phyloP scores from a whole-genome alignment of 2,888 invertebrate species.

The Acutogordius australiensis region DNA sequence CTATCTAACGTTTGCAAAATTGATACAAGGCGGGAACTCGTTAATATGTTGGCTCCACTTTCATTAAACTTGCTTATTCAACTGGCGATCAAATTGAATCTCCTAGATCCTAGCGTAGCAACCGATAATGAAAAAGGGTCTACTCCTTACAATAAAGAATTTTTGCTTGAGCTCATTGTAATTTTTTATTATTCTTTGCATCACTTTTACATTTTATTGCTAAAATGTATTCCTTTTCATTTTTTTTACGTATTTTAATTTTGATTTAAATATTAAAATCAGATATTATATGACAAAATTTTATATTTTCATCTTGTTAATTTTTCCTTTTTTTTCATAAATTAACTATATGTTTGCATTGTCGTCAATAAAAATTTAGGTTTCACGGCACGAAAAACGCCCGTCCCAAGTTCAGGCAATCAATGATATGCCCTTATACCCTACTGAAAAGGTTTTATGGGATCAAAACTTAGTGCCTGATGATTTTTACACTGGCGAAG shows the following conservation, averaged over 20 bases:
- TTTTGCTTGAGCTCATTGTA: constrained; percentile 14
- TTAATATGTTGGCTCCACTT: constrained; percentile 43
- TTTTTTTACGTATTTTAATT: too few relatives aligned
- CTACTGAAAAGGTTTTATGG: constrained; percentile 91
- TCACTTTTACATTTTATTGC: too few relatives aligned
- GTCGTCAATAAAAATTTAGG: constrained; percentile 18
- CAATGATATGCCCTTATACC: constrained; percentile 91
- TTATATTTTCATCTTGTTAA: too few relatives aligned
- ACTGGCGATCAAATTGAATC: constrained; percentile 53
- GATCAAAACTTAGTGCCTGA: constrained; percentile 93
- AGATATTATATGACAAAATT: too few relatives aligned
- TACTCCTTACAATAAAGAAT: constrained; percentile 14
- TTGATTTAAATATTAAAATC: too few relatives aligned
- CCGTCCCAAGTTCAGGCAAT: constrained; percentile 68
- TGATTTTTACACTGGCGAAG: constrained; percentile 81
- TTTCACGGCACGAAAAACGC: constrained; percentile 41
- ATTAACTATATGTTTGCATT: too few relatives aligned
- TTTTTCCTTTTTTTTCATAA: too few relatives aligned
- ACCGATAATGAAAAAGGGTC: constrained; percentile 38
- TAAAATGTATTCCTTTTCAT: too few relatives aligned
- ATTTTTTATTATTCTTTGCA: too few relatives aligned
- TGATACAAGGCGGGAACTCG: constrained; percentile 51
- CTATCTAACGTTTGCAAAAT: constrained; percentile 72
- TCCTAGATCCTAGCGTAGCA: too few relatives aligned
- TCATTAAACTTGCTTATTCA: constrained; percentile 43